Evolutionary conservation across 1,140 invertebrate species (phyloP).

Genomic region (Metaphire vulgaris): DNA sequence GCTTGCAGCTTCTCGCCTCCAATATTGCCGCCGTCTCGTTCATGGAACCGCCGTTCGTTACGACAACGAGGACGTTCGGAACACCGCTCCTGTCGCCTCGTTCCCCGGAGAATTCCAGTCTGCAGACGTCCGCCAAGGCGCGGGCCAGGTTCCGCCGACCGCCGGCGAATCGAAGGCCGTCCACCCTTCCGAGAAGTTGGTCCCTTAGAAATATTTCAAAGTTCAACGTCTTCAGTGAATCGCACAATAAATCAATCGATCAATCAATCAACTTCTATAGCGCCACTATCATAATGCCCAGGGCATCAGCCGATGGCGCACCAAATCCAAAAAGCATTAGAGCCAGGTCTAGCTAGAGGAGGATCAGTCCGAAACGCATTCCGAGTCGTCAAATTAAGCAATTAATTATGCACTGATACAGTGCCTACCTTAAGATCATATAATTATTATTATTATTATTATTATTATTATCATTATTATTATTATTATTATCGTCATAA

Average conservation of each 20-base stretch:
- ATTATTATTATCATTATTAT: too few species aligned
- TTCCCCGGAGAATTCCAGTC: not conserved
- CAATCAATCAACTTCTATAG: too few species aligned
- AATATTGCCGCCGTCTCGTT: not conserved
- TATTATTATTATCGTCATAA: too few species aligned
- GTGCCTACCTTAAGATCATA: too few species aligned
- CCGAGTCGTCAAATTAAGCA: too few species aligned
- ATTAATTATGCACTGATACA: too few species aligned
- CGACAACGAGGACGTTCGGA: not conserved
- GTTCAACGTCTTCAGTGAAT: not conserved
- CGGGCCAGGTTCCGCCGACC: not conserved
- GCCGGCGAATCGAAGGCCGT: not conserved
- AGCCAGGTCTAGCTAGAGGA: too few species aligned
- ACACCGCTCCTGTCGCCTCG: not conserved
- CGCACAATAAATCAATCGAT: not conserved
- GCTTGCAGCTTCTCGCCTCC: constrained; percentile 33
- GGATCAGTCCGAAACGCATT: too few species aligned
- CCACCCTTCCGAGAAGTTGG: not conserved
- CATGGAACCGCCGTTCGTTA: not conserved
- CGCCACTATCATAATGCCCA: too few species aligned
- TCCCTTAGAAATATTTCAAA: too few species aligned
- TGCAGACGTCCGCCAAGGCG: not conserved
- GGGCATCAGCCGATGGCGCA: not conserved
- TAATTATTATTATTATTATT: too few species aligned
- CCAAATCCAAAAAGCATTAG: not conserved